These are phyloP conservation scores for Halyomorpha halys DNA, from an alignment of 1,140 invertebrate genomes.

Conservation along the genomic window DNA sequence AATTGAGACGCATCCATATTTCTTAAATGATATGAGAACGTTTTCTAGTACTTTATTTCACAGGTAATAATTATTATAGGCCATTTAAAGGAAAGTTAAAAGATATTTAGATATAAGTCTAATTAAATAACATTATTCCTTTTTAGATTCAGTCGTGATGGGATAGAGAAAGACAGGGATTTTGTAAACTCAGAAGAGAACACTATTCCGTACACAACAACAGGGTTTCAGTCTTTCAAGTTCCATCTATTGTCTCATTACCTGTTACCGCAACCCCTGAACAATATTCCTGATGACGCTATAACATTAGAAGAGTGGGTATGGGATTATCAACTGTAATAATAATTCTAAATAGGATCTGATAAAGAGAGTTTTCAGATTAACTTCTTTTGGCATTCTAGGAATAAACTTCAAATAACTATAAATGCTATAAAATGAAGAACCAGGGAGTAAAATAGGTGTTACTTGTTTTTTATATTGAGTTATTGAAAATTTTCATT, in stretches of 20 bases:
- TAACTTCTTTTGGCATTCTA: too few species aligned
- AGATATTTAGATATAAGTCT: not conserved
- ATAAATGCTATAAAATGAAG: too few species aligned
- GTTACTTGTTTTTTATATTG: too few species aligned
- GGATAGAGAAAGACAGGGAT: conserved; percentile 42
- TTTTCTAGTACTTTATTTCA: conserved; percentile 14
- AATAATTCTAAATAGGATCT: not conserved
- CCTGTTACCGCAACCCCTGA: conserved; percentile 39
- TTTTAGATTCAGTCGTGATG: conserved; percentile 48
- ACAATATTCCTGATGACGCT: conserved; percentile 40
- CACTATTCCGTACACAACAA: conserved; percentile 44
- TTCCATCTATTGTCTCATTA: conserved; percentile 46
- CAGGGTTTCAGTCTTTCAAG: conserved; percentile 45
- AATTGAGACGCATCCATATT: conserved; percentile 17
- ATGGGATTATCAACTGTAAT: conserved; percentile 25
- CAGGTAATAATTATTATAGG: conserved; percentile 12
- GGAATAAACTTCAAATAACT: too few species aligned
- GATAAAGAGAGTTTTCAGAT: too few species aligned
- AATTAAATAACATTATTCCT: not conserved
- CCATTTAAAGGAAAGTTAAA: not conserved
- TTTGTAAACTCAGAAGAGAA: conserved; percentile 37
- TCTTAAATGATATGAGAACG: conserved; percentile 14
- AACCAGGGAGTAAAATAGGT: too few species aligned
- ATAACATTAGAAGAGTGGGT: conserved; percentile 50
- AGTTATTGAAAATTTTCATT: too few species aligned